Base-by-base conservation (phyloP, 2,113 vertebrate species). In the Phasianus colchicus region DNA sequence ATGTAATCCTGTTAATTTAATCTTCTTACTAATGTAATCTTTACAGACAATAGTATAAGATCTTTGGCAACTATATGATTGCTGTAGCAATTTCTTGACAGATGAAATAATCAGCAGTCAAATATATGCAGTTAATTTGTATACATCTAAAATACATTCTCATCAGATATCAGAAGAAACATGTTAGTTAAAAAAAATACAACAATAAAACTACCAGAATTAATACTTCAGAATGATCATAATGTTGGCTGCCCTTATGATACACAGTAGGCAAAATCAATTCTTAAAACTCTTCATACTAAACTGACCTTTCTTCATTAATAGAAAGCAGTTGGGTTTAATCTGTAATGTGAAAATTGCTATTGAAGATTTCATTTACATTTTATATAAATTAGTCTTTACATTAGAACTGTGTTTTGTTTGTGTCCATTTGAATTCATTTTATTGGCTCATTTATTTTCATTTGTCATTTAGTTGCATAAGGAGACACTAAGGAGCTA, bases 1-100 rank as follows among this genome's bases (percentile, higher is more conserved):
- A 29, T 87, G 40, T 90, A 94, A 96, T 90, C 90, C 84, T 90
- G 95, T 96, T 95, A 95, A 94, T 91, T 94, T 83, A 97, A 91
- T 38, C 50, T 65, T 92, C 92, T 96, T 96, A 94, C 76, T 79
- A 80, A 76, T 63, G 40, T 92, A 93, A 93, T 96, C 80, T 27
- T 86, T 82, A 58, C 24, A 82, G 83, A 95, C 70, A 95, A 85
- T 91, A 74, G 48, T 66, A 57, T 90, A 93, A 90, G 82, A 93
- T 93, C 66, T 86, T 78, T 76, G 63, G 66, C 65, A 92, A 63
- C 79, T 77, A 3, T n/a, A 10, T 75, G 36, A 29, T 57, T 89
- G 48, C 36, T 45, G 13, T 57, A 48, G 54, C 77, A 66, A 45
- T 27, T 45, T 91, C 48, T 42, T 92, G 74, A 78, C 55, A 80